A percentile compares a stretch with the other conserved stretches of the same genome.
phyloP scores from a whole-genome alignment of 2,113 vertebrate genomes.

The Danionella cerebrum region DNA sequence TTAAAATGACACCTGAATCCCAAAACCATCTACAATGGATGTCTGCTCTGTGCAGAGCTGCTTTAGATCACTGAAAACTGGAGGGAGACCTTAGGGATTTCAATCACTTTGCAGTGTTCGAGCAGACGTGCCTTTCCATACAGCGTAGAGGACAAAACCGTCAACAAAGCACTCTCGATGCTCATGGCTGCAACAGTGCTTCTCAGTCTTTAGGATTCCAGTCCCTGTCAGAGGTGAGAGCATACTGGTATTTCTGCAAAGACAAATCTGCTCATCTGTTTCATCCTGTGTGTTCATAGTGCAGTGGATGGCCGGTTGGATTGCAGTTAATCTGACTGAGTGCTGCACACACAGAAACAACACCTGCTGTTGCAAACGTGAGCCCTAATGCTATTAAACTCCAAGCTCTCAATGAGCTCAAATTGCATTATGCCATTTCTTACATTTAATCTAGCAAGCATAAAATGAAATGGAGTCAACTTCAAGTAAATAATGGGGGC shows the following conservation, averaged over 20 bases:
- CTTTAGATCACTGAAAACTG: no score
- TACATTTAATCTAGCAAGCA: slow-evolving; percentile 59
- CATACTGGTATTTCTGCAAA: no score
- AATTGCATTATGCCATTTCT: slow-evolving; percentile 54
- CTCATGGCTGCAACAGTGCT: no score
- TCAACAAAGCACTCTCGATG: background rate
- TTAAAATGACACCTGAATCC: no score
- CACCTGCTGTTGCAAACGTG: slow-evolving; percentile 56
- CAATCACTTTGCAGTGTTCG: no score
- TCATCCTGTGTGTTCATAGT: slow-evolving; percentile 29
- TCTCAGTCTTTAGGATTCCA: background rate
- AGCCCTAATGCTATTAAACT: slow-evolving; percentile 58
- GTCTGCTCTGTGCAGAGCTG: no score
- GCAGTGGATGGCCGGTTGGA: slow-evolving; percentile 31
- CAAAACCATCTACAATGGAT: no score
- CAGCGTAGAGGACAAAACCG: background rate
- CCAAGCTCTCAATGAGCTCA: slow-evolving; percentile 51
- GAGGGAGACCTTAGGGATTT: no score
- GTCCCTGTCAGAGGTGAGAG: no score
- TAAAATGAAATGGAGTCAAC: slow-evolving; percentile 62
- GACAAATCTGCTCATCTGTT: slow-evolving; percentile 18
- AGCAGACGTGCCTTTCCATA: background rate
- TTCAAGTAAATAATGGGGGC: slow-evolving; percentile 56
- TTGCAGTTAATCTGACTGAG: slow-evolving; percentile 57
- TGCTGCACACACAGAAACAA: slow-evolving; percentile 50